Percentiles rank a stretch among this genome's conserved stretches.
Evolutionary conservation across 2,113 vertebrate species (phyloP).

Genomic region (Odontophorus gujanensis): DNA sequence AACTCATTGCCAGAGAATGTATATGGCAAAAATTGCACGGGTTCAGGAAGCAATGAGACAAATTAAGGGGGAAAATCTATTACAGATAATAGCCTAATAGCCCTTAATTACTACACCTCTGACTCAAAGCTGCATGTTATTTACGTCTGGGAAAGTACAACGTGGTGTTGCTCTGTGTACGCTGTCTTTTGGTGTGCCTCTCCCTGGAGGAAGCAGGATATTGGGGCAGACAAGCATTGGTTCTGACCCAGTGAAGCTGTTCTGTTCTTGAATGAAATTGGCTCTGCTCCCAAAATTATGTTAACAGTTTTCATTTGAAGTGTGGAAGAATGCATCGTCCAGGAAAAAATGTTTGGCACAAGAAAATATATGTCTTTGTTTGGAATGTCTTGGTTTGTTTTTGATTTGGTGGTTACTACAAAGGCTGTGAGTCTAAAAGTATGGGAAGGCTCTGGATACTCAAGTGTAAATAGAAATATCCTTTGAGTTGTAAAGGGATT

Average conservation of each 20-base stretch:
- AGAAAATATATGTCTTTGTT: neutral
- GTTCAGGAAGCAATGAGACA: neutral
- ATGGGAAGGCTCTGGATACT: neutral
- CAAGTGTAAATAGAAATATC: neutral
- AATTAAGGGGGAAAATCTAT: neutral
- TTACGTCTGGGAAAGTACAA: neutral
- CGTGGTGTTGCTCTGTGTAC: neutral
- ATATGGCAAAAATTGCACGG: neutral
- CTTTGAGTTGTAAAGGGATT: neutral
- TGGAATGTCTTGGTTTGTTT: neutral
- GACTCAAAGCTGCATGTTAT: neutral
- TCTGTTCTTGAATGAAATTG: neutral
- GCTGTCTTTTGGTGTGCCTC: neutral
- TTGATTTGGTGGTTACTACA: neutral
- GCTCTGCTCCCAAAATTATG: neutral
- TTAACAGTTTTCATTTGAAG: neutral
- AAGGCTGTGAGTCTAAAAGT: neutral
- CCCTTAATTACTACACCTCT: slow-evolving; percentile 1
- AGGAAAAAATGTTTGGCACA: neutral
- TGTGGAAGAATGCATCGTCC: neutral
- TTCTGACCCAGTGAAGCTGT: neutral
- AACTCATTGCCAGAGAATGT: accelerated
- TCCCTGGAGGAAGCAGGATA: neutral
- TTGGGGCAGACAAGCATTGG: neutral
- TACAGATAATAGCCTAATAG: neutral